phyloP scores from a whole-genome alignment of 1,140 invertebrate species.

The Musca vetustissima region DNA sequence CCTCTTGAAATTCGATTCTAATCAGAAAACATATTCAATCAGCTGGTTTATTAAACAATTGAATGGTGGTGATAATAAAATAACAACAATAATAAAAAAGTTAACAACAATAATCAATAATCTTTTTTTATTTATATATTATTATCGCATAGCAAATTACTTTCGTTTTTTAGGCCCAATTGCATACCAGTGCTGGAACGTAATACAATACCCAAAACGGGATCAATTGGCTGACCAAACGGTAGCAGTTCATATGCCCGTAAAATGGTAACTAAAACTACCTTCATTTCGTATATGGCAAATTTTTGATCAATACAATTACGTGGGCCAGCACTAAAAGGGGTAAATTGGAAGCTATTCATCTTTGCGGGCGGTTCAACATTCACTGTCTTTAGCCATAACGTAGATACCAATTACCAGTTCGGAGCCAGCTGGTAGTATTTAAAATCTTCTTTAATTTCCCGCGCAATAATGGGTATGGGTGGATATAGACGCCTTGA shows the following conservation, averaged over 20 bases:
- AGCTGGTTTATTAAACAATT: too few species aligned
- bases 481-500: slow-evolving; percentile 65
- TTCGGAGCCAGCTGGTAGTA: slow-evolving; percentile 1
- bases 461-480: slow-evolving; percentile 67
- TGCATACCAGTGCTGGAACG: slow-evolving; percentile 41
- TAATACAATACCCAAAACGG: slow-evolving; percentile 43
- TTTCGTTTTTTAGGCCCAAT: slow-evolving; percentile 35
- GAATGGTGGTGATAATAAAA: too few species aligned
- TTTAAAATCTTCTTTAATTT: slow-evolving; percentile 57
- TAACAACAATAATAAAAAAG: too few species aligned
- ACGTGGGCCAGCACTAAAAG: slow-evolving; percentile 49
- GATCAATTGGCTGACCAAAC: slow-evolving; percentile 34
- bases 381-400: slow-evolving; percentile 64
- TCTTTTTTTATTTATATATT: too few species aligned
- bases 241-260: slow-evolving; percentile 44
- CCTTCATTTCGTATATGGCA: too few species aligned
- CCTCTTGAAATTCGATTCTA: too few species aligned
- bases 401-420: slow-evolving; percentile 34
- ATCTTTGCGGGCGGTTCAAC: slow-evolving; percentile 62
- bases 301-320: too few species aligned
- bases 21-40: too few species aligned
- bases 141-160: too few species aligned
- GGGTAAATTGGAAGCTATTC: slow-evolving; percentile 55
- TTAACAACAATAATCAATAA: too few species aligned
- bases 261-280: slow-evolving; percentile 51